These are phyloP conservation scores for Trichogramma pretiosum DNA, from an alignment of 1,140 invertebrate genomes.

Conservation along the genomic window DNA sequence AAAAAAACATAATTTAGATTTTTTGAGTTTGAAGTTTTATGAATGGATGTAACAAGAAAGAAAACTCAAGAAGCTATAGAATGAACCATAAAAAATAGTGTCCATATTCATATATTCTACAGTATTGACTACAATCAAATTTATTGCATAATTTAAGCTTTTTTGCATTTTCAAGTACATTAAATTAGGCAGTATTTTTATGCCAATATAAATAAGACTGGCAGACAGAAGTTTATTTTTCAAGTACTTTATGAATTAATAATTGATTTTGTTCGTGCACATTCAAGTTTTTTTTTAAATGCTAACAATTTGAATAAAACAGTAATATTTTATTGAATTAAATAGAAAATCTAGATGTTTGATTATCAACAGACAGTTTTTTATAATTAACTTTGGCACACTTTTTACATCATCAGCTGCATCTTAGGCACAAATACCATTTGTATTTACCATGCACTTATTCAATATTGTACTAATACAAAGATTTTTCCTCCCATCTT, in stretches of 20 bases:
- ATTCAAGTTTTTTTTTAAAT: slow-evolving; percentile 1
- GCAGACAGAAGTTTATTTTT: slow-evolving; percentile 3
- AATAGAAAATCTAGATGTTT: background rate
- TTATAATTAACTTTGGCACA: slow-evolving; percentile 18
- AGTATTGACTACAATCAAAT: slow-evolving; percentile 16
- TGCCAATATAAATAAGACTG: slow-evolving; percentile 4
- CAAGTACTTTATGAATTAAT: background rate
- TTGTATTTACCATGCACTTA: too few species aligned
- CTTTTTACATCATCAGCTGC: background rate
- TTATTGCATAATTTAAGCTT: slow-evolving; percentile 14
- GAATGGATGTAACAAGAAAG: too few species aligned
- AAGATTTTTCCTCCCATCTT: too few species aligned
- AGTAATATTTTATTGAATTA: slow-evolving; percentile 1
- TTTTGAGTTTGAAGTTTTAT: too few species aligned
- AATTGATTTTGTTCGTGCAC: background rate
- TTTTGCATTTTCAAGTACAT: slow-evolving; percentile 5
- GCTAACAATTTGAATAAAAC: background rate
- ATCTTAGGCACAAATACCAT: slow-evolving; percentile 17
- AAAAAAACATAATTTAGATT: too few species aligned
- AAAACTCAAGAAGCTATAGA: too few species aligned
- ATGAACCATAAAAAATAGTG: too few species aligned
- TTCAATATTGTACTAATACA: too few species aligned
- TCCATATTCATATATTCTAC: too few species aligned
- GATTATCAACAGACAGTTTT: slow-evolving; percentile 5
- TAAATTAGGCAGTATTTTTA: slow-evolving; percentile 11